phyloP scores from a whole-genome alignment of 2,888 invertebrate species.

The Steinernema scapterisci region DNA sequence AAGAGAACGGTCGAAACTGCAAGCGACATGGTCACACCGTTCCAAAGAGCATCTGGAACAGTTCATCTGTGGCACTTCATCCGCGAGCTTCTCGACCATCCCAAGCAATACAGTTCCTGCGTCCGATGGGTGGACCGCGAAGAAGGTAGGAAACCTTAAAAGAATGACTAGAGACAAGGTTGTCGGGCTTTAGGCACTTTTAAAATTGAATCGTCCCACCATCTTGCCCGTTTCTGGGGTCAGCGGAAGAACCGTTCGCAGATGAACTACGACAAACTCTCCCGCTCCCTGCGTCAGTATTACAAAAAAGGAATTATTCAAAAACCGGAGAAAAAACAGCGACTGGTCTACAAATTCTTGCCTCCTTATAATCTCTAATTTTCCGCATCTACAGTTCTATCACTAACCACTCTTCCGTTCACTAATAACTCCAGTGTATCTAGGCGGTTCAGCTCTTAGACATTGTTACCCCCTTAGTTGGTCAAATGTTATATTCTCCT shows the following conservation, averaged over 20 bases:
- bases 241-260: conserved; percentile 95
- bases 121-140: conserved; percentile 95
- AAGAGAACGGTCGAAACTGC: background rate
- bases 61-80: conserved; percentile 99
- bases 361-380: conserved; percentile 64
- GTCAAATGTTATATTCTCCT: background rate
- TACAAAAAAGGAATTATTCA: conserved; percentile 99
- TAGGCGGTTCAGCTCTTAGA: conserved; percentile 5
- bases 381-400: background rate
- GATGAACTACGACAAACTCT: conserved; percentile 99
- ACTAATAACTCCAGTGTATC: background rate
- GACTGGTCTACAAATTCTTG: conserved; percentile 93
- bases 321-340: conserved; percentile 95
- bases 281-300: conserved; percentile 94
- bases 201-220: conserved; percentile 97
- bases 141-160: conserved; percentile 75
- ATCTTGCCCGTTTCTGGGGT: conserved; percentile 97
- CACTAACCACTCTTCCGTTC: background rate
- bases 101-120: conserved; percentile 86
- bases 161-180: conserved; percentile 14
- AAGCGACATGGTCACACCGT: conserved; percentile 17
- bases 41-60: conserved; percentile 56
- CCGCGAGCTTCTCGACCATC: conserved; percentile 87
- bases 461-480: no score
- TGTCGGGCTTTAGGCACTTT: conserved; percentile 78